Base-by-base conservation (phyloP, 2,797 vertebrate species). In the Emys orbicularis region DNA sequence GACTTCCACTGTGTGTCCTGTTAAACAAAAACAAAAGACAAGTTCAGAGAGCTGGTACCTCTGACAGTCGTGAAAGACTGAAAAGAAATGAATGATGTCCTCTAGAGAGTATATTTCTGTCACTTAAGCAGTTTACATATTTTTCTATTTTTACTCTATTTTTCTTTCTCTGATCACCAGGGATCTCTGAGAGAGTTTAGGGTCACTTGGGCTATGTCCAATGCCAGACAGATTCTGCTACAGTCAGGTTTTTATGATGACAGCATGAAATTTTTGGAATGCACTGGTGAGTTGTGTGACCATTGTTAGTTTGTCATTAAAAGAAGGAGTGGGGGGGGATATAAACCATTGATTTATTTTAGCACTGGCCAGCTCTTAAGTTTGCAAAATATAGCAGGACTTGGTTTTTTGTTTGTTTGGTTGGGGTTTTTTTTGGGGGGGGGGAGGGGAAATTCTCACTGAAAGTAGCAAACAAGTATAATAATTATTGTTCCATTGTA, bases 101-200 rank as follows among this genome's bases (percentile, higher is more conserved):
- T 99, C 98, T 19, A 10, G 98, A 98, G 98, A 98, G 94, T 97
- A 96, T 96, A 98, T 97, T 97, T 97, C 98, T 99, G 99, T 99
- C 99, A 99, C 98, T 98, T 98, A 97, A 97, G 97, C 98, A 95
- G 97, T 98, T 98, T 98, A 97, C 95, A 95, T 96, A 97, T 98
- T 98, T 98, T 97, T 98, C 98, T 98, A 61, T 94, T 98, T 97
- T 97, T 96, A 96, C 94, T 52, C 95, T 96, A 86, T 97, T 98
- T 97, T 98, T 97, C 97, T 95, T 85, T 92, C 97, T 96, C 96
- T 96, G 97, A 97, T 98, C 98, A 97, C 98, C 88, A 94, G 98
- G 98, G 98, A 98, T 97, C 92, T 21, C 82, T 88, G 4, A 84
- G 86, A 95, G 81, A 96, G 96, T 97, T 92, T 89, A 94, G 95